Base-by-base conservation (phyloP, 2,113 vertebrate genomes). In the Urocolius indicus region DNA sequence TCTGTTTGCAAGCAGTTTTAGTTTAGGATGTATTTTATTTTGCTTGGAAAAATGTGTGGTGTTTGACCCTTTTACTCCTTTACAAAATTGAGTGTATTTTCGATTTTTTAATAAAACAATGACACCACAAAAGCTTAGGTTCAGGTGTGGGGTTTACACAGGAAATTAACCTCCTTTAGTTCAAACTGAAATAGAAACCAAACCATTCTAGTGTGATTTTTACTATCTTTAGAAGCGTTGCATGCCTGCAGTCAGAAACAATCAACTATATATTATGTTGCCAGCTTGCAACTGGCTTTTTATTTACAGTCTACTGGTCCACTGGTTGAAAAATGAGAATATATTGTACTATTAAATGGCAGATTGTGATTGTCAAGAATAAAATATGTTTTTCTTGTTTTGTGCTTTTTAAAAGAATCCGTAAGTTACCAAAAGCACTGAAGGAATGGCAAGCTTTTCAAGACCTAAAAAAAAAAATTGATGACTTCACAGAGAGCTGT, bases 391-490 rank as follows among this genome's bases (percentile, higher is more conserved):
- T 41, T 74, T 93, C 13, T 68, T 73, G 9, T 48, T 72, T 90
- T 77, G 27, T 93, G 59, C 46, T 30, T 77, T 96, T 80, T 49
- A 98, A 87, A 96, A 96, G 98, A 83, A 97, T 98, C 77, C 97
- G 97, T 54, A 99, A 98, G 85, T 96, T 99, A 61, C 98, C 98
- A 0, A 98, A 98, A 95, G 98, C 98, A 5, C 34, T 99, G 95
- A 99, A 98, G 93, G 98, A 99, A 79, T 98, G 98, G 98, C 97
- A 98, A 94, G 98, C 98, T 43, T 99, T 98, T 92, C 96, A 97
- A 84, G 98, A 99, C 48, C 95, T 99, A 32, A 99, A 99, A 96
- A 98, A 96, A 66, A 98, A 90, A 54, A 98, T 98, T 24, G 98
- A 98, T 92, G 98, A 99, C 97, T 99, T 99, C 96, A 97, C 96